These are phyloP conservation scores for Plebejus melissa DNA, from an alignment of 2,888 invertebrate genomes.

Conservation along the genomic window DNA sequence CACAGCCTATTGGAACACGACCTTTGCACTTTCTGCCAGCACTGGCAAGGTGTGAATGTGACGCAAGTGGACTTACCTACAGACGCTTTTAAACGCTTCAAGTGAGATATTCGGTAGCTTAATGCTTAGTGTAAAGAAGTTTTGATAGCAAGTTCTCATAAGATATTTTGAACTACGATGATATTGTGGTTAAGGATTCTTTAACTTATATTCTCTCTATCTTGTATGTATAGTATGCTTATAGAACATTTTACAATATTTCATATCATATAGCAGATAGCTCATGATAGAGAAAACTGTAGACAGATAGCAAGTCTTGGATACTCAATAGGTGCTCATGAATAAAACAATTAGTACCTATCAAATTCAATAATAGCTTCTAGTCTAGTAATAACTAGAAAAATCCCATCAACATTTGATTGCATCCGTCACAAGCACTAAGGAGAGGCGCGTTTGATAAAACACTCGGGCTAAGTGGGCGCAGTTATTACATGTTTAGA, in stretches of 20 bases:
- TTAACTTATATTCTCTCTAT: no score
- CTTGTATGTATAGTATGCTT: no score
- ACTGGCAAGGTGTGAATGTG: background rate
- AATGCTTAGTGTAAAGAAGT: no score
- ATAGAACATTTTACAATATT: no score
- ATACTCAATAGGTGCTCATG: background rate
- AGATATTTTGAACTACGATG: no score
- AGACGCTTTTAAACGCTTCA: background rate
- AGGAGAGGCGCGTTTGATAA: background rate
- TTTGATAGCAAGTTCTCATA: no score
- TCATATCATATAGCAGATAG: no score
- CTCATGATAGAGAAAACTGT: no score
- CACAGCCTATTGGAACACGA: background rate
- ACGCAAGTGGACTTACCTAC: slow-evolving; percentile 1
- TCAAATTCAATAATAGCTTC: no score
- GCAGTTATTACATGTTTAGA: background rate
- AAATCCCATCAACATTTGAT: background rate
- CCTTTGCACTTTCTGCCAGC: slow-evolving; percentile 8
- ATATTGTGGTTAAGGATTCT: no score
- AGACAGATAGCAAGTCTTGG: background rate
- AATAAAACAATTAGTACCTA: background rate
- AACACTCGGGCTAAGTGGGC: background rate
- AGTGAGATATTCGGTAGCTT: no score
- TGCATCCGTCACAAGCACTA: background rate
- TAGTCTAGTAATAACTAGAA: background rate